Evolutionary conservation across 2,888 invertebrate species (phyloP).

Genomic region (Pharmacophagus antenor): DNA sequence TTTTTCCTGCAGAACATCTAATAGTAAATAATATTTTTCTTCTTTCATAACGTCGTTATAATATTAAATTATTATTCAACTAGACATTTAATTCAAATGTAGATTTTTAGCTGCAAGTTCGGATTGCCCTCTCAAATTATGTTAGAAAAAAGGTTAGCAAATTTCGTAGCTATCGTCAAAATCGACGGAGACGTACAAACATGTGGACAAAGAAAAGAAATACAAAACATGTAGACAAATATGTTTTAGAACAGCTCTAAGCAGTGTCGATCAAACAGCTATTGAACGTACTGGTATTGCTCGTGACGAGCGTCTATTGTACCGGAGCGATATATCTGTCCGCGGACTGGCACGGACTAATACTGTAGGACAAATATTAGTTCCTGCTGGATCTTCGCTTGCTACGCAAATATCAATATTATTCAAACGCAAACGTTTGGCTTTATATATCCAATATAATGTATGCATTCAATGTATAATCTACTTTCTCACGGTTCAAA

Average conservation of each 20-base stretch:
- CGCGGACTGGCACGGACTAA: constrained; percentile 36
- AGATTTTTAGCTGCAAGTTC: too few relatives aligned
- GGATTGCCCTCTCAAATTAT: too few relatives aligned
- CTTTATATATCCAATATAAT: background rate
- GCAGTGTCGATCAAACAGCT: constrained; percentile 42
- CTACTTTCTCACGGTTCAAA: background rate
- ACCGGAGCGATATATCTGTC: constrained; percentile 41
- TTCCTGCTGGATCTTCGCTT: constrained; percentile 8
- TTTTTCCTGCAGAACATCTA: too few relatives aligned
- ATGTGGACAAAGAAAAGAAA: constrained; percentile 5
- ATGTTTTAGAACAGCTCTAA: too few relatives aligned
- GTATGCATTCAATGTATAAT: background rate
- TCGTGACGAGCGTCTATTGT: constrained; percentile 41
- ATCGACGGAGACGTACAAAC: background rate
- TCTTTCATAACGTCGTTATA: too few relatives aligned
- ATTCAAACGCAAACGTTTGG: constrained; percentile 6
- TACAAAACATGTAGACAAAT: too few relatives aligned
- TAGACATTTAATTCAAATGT: too few relatives aligned
- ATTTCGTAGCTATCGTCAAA: background rate
- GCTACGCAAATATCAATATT: constrained; percentile 12
- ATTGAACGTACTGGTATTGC: constrained; percentile 7
- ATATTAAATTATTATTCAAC: too few relatives aligned
- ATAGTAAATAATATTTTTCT: too few relatives aligned
- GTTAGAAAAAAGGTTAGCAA: background rate
- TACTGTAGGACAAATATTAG: constrained; percentile 31